A percentile compares a stretch with the other conserved stretches of the same genome.
Evolutionary conservation across 1,140 invertebrate species (phyloP).

Genomic region (Conus betulinus): DNA sequence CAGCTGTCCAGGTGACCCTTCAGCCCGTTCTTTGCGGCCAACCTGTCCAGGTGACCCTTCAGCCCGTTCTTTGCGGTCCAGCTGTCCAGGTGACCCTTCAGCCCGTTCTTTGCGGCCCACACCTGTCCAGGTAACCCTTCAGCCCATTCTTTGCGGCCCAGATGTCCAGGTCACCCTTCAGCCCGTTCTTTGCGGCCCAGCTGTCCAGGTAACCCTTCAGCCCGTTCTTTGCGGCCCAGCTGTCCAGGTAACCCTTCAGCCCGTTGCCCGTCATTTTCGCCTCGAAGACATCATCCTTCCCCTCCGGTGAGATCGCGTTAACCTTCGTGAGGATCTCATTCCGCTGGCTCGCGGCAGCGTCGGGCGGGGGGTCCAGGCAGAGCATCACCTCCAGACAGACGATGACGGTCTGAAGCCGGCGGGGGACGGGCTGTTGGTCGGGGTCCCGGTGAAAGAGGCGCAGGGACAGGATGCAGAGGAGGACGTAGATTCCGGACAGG

Average conservation of each 20-base stretch:
- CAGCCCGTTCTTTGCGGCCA: too few species aligned
- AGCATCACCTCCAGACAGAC: constrained; percentile 26
- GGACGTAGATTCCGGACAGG: constrained; percentile 14
- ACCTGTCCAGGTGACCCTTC: too few species aligned
- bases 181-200: neutral
- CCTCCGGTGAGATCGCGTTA: neutral
- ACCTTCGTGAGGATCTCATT: neutral
- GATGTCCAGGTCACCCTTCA: neutral
- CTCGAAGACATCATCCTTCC: neutral
- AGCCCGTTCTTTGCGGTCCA: too few species aligned
- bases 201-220: neutral
- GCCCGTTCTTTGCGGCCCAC: neutral
- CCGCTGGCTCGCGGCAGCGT: too few species aligned
- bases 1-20: neutral
- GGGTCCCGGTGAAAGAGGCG: constrained; percentile 27
- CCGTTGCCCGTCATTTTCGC: neutral
- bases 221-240: neutral
- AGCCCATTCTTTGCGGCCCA: neutral
- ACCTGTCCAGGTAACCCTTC: neutral
- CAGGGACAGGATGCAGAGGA: constrained; percentile 27
- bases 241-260: neutral
- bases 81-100: neutral
- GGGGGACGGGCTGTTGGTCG: constrained; percentile 27
- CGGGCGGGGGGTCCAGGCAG: constrained; percentile 8
- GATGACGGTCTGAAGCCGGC: neutral